Conservation (phyloP, 2,113 vertebrate genomes). For the Callipepla californica region DNA sequence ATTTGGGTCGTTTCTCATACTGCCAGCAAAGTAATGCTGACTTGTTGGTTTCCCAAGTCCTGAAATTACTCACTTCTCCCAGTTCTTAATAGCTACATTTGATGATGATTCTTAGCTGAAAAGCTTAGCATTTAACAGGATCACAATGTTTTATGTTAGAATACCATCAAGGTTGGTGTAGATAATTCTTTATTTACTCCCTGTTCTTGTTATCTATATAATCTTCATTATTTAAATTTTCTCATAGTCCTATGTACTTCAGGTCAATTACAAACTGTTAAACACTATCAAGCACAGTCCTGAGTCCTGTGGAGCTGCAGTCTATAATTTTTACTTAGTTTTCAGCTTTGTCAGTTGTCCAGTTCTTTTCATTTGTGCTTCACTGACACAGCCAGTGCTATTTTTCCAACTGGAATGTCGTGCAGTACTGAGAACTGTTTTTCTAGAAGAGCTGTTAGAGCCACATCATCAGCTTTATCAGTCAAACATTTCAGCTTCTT, state of each 20-base stretch:
- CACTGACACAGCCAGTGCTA: constrained; percentile 1
- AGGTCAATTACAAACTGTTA: constrained; percentile 50
- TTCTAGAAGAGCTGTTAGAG: constrained; percentile 6
- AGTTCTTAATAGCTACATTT: neutral
- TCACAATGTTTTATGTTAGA: neutral
- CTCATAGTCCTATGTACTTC: constrained; percentile 13
- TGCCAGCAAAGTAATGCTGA: neutral
- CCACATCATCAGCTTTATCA: constrained; percentile 18
- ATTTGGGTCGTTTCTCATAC: neutral
- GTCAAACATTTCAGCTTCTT: constrained; percentile 29
- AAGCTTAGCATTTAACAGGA: neutral
- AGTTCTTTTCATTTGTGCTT: constrained; percentile 44
- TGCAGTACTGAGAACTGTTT: neutral
- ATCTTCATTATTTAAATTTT: constrained; percentile 49
- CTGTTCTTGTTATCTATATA: constrained; percentile 52
- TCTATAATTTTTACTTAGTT: constrained; percentile 59
- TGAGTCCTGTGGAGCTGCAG: constrained; percentile 33
- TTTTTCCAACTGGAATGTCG: constrained; percentile 27
- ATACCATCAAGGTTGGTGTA: neutral
- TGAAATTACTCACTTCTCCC: neutral
- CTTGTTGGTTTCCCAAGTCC: neutral
- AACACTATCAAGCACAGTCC: constrained; percentile 50
- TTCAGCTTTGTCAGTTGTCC: constrained; percentile 51
- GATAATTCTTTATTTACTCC: neutral
- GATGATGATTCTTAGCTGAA: neutral